A percentile compares a stretch with the other conserved stretches of the same genome.
phyloP scores from a whole-genome alignment of 92 coral and sea anemone species.

The Nematostella vectensis region DNA sequence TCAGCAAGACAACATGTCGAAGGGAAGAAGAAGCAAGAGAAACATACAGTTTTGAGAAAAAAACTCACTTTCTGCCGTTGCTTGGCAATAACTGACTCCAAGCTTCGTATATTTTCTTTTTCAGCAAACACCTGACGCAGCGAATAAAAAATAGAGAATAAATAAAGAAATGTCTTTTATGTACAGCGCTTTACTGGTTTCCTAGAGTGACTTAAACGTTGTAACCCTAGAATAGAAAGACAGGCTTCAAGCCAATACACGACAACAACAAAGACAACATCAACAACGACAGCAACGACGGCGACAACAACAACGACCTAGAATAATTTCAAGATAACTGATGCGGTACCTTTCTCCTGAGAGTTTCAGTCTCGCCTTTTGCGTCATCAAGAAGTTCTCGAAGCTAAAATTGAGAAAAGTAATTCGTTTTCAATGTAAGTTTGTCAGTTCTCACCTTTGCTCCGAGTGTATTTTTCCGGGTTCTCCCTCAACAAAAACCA shows the following conservation, averaged over 20 bases:
- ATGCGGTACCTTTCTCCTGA: constrained; percentile 77
- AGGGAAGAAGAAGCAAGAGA: no score
- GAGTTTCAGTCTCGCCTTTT: constrained; percentile 67
- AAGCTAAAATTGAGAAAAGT: constrained; percentile 14
- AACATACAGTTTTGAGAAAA: no score
- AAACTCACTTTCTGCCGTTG: constrained; percentile 76
- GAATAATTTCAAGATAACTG: no score
- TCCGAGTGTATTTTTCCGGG: neutral
- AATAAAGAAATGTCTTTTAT: neutral
- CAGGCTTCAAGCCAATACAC: no score
- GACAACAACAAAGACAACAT: no score
- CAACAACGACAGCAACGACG: no score
- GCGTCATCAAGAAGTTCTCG: constrained; percentile 82
- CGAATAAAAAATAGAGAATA: neutral
- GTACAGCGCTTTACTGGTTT: no score
- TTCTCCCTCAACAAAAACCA: neutral
- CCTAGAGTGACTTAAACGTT: no score
- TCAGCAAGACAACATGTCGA: no score
- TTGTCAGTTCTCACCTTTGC: neutral
- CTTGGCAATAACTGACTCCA: constrained; percentile 76
- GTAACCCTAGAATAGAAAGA: no score
- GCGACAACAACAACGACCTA: no score
- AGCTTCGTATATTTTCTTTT: constrained; percentile 65
- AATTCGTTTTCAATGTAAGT: neutral
- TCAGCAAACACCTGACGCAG: constrained; percentile 66